A percentile compares a stretch with the other conserved stretches of the same genome.
Conservation (phyloP, 2,888 invertebrate species). For the Drosophila neotestacea region DNA sequence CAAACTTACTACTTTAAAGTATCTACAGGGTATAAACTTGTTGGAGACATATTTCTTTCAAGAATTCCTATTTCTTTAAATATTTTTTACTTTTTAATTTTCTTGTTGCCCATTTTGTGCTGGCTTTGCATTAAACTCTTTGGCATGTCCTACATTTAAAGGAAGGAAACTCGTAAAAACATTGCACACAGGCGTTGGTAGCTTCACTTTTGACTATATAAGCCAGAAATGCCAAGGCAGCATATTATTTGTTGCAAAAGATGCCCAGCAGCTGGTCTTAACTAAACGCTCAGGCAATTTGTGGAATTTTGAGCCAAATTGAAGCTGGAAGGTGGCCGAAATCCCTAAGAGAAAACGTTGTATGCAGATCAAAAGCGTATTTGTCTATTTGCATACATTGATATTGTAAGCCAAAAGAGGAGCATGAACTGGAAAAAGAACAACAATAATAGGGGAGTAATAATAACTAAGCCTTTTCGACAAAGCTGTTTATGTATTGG, state of each 20-base stretch:
- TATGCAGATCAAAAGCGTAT: constrained; percentile 49
- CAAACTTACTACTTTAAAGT: not conserved
- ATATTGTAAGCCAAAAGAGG: constrained; percentile 29
- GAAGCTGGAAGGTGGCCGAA: constrained; percentile 1
- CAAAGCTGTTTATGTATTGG: constrained; percentile 41
- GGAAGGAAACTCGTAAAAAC: not conserved
- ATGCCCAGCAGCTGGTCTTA: constrained; percentile 6
- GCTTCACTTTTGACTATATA: constrained; percentile 6
- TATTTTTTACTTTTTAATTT: not conserved
- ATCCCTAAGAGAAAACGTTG: not conserved
- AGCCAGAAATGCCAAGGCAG: constrained; percentile 12
- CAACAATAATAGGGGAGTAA: constrained; percentile 3
- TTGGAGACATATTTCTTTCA: too few relatives aligned
- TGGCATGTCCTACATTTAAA: not conserved
- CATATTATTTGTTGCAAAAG: constrained; percentile 7
- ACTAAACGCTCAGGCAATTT: constrained; percentile 1
- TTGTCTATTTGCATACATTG: constrained; percentile 53
- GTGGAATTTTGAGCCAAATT: constrained; percentile 5
- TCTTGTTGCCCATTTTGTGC: not conserved
- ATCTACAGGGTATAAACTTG: not conserved
- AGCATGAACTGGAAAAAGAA: not conserved
- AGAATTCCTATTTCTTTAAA: not conserved
- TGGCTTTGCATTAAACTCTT: not conserved
- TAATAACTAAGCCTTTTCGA: constrained; percentile 38
- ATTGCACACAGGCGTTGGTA: not conserved